Evolutionary conservation across 2,888 invertebrate genomes (phyloP), one percentile per base, ranked within the genome.

Genomic region (Cactoblastis cactorum): DNA sequence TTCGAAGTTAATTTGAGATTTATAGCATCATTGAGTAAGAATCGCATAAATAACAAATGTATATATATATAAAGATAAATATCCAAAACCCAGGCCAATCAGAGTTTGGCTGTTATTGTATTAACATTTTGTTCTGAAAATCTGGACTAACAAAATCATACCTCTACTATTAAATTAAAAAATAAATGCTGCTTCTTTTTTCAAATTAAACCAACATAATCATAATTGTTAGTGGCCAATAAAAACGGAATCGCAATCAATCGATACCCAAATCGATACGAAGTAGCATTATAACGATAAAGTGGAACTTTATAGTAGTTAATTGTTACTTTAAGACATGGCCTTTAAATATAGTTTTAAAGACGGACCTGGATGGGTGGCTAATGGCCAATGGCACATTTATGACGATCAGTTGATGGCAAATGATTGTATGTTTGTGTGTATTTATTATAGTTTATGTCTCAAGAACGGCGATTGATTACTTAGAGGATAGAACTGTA

Each of bases 291-390:
- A 76, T 69, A 65, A 74, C 65, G 72, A 71, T 77, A 77, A 80
- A 78, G 59, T 55, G 54, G 59, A 65, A 67, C 61, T 61, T 87
- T 86, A 87, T 84, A 76, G 84, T 74, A 73, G 77, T 74, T 86
- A 86, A 87, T 87, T 86, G 80, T 82, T 76, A 77, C 75, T 79
- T 81, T 77, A 70, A 56, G 54, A 41, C 53, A 59, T 66, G 61
- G 57, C 61, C 59, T 6, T 65, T 76, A 72, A 72, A 68, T 73
- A 71, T 64, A 67, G 74, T 69, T 69, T 74, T 76, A 72, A 74
- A 71, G 58, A 54, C 58, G 59, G 53, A 57, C 54, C 72, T 62
- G 69, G 71, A 72, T 81, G 80, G 80, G 77, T 77, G 78, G 83
- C 69, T 78, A 71, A 75, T 72, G 64, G 71, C 71, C 78, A 74